Evolutionary conservation across 1,140 invertebrate species (phyloP).

Genomic region (Eupeodes corollae): DNA sequence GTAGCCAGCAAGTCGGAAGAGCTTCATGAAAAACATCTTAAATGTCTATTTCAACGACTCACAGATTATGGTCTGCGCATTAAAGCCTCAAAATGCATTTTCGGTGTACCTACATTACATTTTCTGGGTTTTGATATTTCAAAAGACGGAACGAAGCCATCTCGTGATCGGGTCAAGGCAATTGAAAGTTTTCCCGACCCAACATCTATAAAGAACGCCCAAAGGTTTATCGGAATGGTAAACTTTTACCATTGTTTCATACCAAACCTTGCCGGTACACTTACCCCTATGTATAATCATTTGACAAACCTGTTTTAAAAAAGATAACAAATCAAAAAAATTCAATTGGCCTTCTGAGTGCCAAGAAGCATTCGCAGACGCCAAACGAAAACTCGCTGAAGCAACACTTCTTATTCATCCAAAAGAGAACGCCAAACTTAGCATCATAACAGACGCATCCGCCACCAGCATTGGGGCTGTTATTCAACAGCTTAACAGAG

Average conservation of each 20-base stretch:
- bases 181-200: constrained; percentile 23
- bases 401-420: constrained; percentile 13
- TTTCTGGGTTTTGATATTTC: constrained; percentile 17
- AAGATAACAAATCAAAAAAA: constrained; percentile 19
- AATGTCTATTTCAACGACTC: constrained; percentile 13
- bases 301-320: constrained; percentile 16
- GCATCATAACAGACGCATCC: constrained; percentile 17
- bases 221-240: constrained; percentile 36
- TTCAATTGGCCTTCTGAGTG: no score
- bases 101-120: constrained; percentile 14
- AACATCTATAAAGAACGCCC: constrained; percentile 17
- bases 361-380: constrained; percentile 22
- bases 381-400: constrained; percentile 20
- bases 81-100: constrained; percentile 20
- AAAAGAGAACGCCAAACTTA: constrained; percentile 3
- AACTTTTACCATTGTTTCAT: constrained; percentile 34
- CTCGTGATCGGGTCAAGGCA: not conserved
- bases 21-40: constrained; percentile 21
- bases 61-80: constrained; percentile 16
- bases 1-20: constrained; percentile 27
- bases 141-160: constrained; percentile 11
- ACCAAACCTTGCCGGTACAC: constrained; percentile 14
- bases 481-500: constrained; percentile 13
- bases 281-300: no score
- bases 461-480: constrained; percentile 15